Evolutionary conservation across 2,888 invertebrate genomes (phyloP), one percentile per base, ranked within the genome.

Genomic region (Tachystola acroxantha): DNA sequence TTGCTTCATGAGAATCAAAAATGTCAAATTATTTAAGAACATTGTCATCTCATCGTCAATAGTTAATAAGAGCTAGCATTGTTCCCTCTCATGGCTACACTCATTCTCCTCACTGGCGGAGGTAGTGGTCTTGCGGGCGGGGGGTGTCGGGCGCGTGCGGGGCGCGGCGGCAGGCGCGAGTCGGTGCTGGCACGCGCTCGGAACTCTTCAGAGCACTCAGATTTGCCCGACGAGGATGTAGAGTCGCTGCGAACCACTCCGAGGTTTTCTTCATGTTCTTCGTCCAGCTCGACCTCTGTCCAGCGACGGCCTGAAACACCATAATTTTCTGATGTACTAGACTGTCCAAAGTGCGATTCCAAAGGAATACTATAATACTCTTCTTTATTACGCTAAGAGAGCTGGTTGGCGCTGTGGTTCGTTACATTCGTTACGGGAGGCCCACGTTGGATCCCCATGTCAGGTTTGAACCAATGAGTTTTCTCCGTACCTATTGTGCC

Each of bases 161-260:
- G 91, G 7, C 89, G 84, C 10, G 92, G 91, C 0, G 84, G 80
- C 22, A 84, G 59, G 1, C 82, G 67, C 1, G 84, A 81, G 65
- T 94, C 94, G 0, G 94, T 94, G 45, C 92, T 93, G 29, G 94
- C 94, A 28, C 94, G 87, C 31, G 90, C 91, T 7, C 94, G 86
- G 74, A 94, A 94, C 48, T 92, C 91, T 14, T 67, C 72, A 1
- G 59, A 47, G 31, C 57, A 49, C 38, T 77, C 80, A 0, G 75
- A 68, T 12, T 56, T 54, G 0, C 76, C 73, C 33, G 88, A 50
- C 35, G 88, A 85, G 51, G 77, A 75, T 0, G 72, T 76, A 37
- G 86, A 69, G 50, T 76, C 69, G 38, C 78, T 66, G 31, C 84
- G 56, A 48, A 63, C 60, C 52, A 66, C 74, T 53, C 63, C 68